A percentile compares a stretch with the other conserved stretches of the same genome.
These are phyloP conservation scores for Troides helena DNA, from an alignment of 2,888 invertebrate genomes.

Conservation along the genomic window DNA sequence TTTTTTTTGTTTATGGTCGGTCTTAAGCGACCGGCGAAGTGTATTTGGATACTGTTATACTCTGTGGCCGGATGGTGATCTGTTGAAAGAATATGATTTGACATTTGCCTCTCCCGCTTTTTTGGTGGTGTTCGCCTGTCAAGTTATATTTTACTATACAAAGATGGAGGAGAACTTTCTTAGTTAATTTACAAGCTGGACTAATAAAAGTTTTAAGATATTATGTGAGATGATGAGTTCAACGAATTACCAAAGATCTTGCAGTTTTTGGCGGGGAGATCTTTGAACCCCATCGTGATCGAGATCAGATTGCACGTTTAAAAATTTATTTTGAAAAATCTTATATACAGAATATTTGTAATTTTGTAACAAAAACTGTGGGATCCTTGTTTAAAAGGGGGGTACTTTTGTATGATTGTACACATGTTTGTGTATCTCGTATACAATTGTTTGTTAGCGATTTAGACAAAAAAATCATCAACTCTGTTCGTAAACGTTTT, in stretches of 20 bases:
- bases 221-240: conserved; percentile 28
- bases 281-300: no score
- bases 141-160: conserved; percentile 4
- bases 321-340: no score
- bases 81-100: conserved; percentile 10
- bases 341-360: background rate
- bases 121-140: conserved; percentile 13
- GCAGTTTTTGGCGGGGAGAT: conserved; percentile 21
- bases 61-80: conserved; percentile 1
- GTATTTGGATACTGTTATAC: conserved; percentile 8
- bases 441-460: conserved; percentile 37
- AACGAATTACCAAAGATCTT: conserved; percentile 19
- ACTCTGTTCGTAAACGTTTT: conserved; percentile 16
- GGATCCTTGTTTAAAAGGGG: conserved; percentile 12
- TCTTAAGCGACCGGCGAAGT: background rate
- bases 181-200: conserved; percentile 21
- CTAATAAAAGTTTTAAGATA: conserved; percentile 15
- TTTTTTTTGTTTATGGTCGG: conserved; percentile 3
- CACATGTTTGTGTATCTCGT: conserved; percentile 66
- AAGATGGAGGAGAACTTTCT: background rate
- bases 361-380: background rate
- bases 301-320: no score
- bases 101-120: conserved; percentile 9
- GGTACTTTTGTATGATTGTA: conserved; percentile 55
- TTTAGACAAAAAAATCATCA: conserved; percentile 33